Percentiles rank a stretch among this genome's conserved stretches.
phyloP scores from a whole-genome alignment of 2,888 invertebrate species.

The Acanthosepion pharaonis region DNA sequence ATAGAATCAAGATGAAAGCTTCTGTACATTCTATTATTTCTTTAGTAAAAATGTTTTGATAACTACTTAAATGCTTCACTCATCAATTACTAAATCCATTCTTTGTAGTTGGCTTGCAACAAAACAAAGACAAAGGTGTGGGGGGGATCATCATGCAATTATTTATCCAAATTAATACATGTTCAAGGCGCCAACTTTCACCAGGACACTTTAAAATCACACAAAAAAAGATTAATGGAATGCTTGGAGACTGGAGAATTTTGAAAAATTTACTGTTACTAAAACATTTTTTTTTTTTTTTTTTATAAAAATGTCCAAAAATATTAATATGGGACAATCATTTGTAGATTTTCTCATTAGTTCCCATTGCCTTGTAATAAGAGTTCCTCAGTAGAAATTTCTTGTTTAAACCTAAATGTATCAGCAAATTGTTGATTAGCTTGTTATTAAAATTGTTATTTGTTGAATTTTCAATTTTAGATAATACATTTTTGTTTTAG shows the following conservation, averaged over 20 bases:
- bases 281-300: background rate
- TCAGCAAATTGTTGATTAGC: background rate
- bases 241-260: background rate
- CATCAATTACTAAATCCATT: background rate
- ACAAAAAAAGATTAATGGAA: background rate
- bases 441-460: background rate
- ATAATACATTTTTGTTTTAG: background rate
- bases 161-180: background rate
- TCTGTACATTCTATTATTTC: background rate
- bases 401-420: background rate
- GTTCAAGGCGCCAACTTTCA: background rate
- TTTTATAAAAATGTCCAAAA: background rate
- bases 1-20: background rate
- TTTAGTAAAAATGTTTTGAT: background rate
- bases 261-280: background rate
- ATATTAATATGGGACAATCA: background rate
- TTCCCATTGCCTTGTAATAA: background rate
- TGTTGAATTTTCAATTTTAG: slow-evolving; percentile 16
- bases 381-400: background rate
- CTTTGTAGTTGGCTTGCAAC: background rate
- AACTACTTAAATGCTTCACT: background rate
- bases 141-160: too few species aligned
- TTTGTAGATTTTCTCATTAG: background rate
- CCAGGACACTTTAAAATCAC: background rate
- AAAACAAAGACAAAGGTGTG: too few species aligned